These are phyloP conservation scores for Poliocrania exsul DNA, from an alignment of 2,797 vertebrate genomes.

Conservation along the genomic window DNA sequence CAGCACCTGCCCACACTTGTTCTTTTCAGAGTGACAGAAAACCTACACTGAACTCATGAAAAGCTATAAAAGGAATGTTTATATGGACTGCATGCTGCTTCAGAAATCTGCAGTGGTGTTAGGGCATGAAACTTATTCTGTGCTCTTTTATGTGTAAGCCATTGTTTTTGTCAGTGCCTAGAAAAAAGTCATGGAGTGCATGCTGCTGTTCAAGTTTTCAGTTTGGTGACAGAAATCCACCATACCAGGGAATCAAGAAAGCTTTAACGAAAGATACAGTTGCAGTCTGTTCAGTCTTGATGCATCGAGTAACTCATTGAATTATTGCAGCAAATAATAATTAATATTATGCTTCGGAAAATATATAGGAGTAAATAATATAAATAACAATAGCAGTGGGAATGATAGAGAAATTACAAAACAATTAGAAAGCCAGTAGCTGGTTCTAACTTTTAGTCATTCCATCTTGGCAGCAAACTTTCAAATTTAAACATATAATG, in stretches of 20 bases:
- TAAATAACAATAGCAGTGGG: not conserved
- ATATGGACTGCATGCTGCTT: not conserved
- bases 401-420: not conserved
- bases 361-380: not conserved
- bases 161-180: not conserved
- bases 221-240: not conserved
- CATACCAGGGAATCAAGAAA: not conserved
- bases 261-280: rapidly evolving
- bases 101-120: not conserved
- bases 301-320: not conserved
- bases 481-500: not conserved
- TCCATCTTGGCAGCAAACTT: not conserved
- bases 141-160: not conserved
- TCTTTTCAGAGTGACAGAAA: slow-evolving; percentile 38
- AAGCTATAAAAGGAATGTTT: slow-evolving; percentile 29
- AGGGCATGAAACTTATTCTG: not conserved
- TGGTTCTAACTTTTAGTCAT: not conserved
- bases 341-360: not conserved
- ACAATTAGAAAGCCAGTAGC: not conserved
- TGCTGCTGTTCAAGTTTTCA: not conserved
- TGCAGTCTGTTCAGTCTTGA: not conserved
- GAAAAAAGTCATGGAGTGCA: not conserved
- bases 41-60: not conserved
- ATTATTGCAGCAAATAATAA: not conserved
- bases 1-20: slow-evolving; percentile 48